A percentile compares a stretch with the other conserved stretches of the same genome.
These are phyloP conservation scores for Tachina lurida DNA, from an alignment of 2,888 invertebrate genomes.

Conservation along the genomic window DNA sequence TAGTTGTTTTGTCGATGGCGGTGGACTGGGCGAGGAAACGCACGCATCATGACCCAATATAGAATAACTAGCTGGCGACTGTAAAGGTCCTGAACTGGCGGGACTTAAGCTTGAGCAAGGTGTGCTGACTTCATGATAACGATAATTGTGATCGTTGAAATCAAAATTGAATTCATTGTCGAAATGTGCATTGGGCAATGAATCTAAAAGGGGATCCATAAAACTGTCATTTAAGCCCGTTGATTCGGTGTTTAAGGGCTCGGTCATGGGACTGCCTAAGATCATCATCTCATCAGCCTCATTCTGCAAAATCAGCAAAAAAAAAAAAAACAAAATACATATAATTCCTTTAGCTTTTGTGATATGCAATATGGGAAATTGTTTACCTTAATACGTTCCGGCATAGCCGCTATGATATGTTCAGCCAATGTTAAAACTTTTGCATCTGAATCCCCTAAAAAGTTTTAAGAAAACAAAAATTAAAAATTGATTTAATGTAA, in stretches of 20 bases:
- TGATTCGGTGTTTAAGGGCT: slow-evolving; percentile 82
- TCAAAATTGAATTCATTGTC: slow-evolving; percentile 91
- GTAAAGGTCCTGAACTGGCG: slow-evolving; percentile 90
- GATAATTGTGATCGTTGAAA: slow-evolving; percentile 92
- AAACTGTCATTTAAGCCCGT: slow-evolving; percentile 86
- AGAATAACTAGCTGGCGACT: slow-evolving; percentile 90
- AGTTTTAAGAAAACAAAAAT: slow-evolving; percentile 7
- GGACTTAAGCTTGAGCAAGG: slow-evolving; percentile 93
- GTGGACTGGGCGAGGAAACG: slow-evolving; percentile 88
- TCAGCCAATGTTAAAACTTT: slow-evolving; percentile 96
- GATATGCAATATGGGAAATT: background rate
- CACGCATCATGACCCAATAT: slow-evolving; percentile 85
- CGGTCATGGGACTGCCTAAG: slow-evolving; percentile 85
- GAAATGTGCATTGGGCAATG: slow-evolving; percentile 86
- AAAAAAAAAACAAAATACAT: slow-evolving; percentile 6
- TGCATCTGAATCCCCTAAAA: slow-evolving; percentile 95
- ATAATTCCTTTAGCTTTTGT: background rate
- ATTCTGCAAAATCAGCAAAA: slow-evolving; percentile 84
- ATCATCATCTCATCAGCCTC: slow-evolving; percentile 89
- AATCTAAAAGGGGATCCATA: slow-evolving; percentile 90
- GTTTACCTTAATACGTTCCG: slow-evolving; percentile 95
- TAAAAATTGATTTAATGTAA: background rate
- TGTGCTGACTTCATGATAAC: slow-evolving; percentile 90
- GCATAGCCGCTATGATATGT: slow-evolving; percentile 99
- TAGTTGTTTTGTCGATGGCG: slow-evolving; percentile 94